Base-by-base conservation (phyloP, 2,888 invertebrate genomes). In the Pterostichus niger region DNA sequence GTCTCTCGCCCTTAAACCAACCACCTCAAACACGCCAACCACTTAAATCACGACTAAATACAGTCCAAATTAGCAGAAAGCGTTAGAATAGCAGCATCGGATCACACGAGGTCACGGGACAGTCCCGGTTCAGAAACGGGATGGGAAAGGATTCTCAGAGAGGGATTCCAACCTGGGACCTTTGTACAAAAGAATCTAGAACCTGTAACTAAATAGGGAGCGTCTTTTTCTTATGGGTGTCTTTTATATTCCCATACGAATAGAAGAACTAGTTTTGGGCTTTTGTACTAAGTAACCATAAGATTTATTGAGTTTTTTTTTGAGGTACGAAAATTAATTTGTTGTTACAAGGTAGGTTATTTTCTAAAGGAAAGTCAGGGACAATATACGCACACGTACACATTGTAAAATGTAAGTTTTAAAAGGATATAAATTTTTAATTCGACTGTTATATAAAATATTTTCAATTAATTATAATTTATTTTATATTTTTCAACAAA, bases 91-190 rank as follows among this genome's bases (percentile, higher is more conserved):
- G 40, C 40, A 6, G 40, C 40, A 40, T 40, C 9, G 6, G 40
- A 40, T 40, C 40, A 3, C 40, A 64, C 68, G 15, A 71, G 17
- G 15, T 71, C 15, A 44, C 44, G 64, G 64, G 64, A 71, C 52
- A 56, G 80, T 80, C 81, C 81, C 81, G 81, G 31, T 81, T 56
- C 81, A 11, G 81, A 64, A 81, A 81, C 81, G 81, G 81, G 81
- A 81, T 44, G 44, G 44, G 52, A 49, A 6, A 9, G 33, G 17
- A 31, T 75, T 73, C 46, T 46, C 52, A 68, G 49, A 13, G 15
- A 40, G 35, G 40, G 15, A 71, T 17, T 13, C 52, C 2, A 52
- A 52, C 52, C 13, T 52, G 52, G 52, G 52, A 52, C 52, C n/a
- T 9, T 52, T 40, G 40, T 17, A 71, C 40, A 46, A 71, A 35